These are phyloP conservation scores for Bombus impatiens DNA, from an alignment of 1,140 invertebrate species.

Conservation along the genomic window DNA sequence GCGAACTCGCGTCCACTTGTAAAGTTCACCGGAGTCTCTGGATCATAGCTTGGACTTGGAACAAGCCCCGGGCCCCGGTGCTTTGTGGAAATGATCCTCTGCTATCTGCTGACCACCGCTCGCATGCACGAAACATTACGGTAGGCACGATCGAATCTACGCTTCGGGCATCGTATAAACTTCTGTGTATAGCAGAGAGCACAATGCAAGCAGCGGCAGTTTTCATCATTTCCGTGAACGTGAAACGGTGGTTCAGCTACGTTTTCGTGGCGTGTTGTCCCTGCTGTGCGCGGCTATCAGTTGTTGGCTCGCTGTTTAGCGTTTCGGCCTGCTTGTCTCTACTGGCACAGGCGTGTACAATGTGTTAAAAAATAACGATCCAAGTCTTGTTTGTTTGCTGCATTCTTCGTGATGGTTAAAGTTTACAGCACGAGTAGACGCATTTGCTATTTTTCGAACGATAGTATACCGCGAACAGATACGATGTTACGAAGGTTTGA, in stretches of 20 bases:
- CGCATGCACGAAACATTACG: slow-evolving; percentile 24
- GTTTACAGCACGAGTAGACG: too few species aligned
- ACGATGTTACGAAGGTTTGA: too few species aligned
- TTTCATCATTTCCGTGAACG: slow-evolving; percentile 44
- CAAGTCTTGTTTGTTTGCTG: too few species aligned
- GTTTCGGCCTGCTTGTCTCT: background rate
- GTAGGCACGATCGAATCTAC: slow-evolving; percentile 41
- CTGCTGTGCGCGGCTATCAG: background rate
- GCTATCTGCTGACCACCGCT: slow-evolving; percentile 9
- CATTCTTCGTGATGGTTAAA: fast-evolving
- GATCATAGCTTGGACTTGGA: slow-evolving; percentile 7
- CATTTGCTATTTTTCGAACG: too few species aligned
- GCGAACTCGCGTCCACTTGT: slow-evolving; percentile 9
- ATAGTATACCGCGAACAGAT: too few species aligned
- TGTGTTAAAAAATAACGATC: background rate
- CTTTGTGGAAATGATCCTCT: slow-evolving; percentile 43
- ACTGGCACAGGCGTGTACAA: background rate
- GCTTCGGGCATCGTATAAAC: background rate
- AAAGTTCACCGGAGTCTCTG: background rate
- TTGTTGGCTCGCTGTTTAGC: too few species aligned
- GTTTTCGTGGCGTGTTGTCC: background rate
- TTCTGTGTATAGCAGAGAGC: background rate
- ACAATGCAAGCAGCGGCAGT: slow-evolving; percentile 13
- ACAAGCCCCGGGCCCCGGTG: slow-evolving; percentile 6
- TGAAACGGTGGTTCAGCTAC: slow-evolving; percentile 5